These are phyloP conservation scores for Zaprionus taronus DNA, from an alignment of 1,140 invertebrate genomes.

Conservation along the genomic window DNA sequence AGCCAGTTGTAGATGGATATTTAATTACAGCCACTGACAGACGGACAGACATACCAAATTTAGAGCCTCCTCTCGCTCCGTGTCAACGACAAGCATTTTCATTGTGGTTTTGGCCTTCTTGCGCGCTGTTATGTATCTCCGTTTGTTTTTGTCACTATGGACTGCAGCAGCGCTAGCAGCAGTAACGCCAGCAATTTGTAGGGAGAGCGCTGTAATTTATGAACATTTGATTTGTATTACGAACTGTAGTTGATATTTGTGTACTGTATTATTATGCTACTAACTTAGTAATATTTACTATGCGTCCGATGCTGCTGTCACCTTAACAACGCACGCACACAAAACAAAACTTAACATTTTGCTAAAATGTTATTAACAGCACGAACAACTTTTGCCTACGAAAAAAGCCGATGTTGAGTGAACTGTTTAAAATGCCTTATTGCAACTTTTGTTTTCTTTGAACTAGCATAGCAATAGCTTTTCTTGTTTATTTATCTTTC, in stretches of 20 bases:
- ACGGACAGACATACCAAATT: constrained; percentile 89
- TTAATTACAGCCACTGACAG: constrained; percentile 45
- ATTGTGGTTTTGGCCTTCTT: constrained; percentile 75
- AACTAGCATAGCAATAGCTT: background rate
- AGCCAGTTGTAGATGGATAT: constrained; percentile 18
- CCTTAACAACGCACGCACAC: constrained; percentile 13
- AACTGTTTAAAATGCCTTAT: background rate
- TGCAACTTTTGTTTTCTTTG: background rate
- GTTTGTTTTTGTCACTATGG: constrained; percentile 61
- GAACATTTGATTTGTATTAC: constrained; percentile 57
- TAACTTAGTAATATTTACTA: constrained; percentile 36
- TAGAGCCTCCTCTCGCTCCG: constrained; percentile 92
- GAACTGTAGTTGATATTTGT: constrained; percentile 33
- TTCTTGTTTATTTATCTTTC: background rate
- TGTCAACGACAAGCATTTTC: constrained; percentile 90
- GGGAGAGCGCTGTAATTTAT: constrained; percentile 68
- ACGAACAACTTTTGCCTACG: constrained; percentile 3
- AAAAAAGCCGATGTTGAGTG: background rate
- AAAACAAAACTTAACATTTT: constrained; percentile 20
- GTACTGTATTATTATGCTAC: constrained; percentile 14
- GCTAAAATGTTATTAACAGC: constrained; percentile 30
- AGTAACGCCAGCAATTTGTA: constrained; percentile 72
- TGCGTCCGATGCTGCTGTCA: constrained; percentile 21
- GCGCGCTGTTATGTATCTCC: constrained; percentile 73
- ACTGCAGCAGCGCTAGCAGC: constrained; percentile 62